These are phyloP conservation scores for Agapornis canus DNA, from an alignment of 2,797 vertebrate species.

Conservation along the genomic window DNA sequence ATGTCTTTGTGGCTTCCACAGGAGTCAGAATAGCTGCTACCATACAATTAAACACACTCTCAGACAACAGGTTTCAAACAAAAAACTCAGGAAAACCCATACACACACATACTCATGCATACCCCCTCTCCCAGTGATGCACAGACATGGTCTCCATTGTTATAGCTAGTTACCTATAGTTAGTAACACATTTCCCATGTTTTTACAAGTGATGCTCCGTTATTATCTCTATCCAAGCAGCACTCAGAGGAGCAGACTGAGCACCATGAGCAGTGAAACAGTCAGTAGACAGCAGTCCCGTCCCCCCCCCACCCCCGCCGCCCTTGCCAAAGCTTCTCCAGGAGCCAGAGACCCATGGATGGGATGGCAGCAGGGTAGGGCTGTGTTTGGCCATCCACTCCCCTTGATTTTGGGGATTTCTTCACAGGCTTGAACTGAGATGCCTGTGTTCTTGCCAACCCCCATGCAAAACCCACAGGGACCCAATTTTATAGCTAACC, in stretches of 20 bases:
- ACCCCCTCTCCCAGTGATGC: rapidly evolving
- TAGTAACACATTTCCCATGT: background rate
- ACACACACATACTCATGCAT: too few species aligned
- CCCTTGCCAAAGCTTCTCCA: rapidly evolving
- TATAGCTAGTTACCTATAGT: background rate
- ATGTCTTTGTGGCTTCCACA: background rate
- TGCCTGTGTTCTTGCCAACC: background rate
- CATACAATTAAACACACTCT: background rate
- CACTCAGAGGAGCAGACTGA: background rate
- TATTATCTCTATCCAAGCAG: background rate
- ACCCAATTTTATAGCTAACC: background rate
- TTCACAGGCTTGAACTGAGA: background rate
- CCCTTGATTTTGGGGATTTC: background rate
- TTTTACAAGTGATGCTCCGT: background rate
- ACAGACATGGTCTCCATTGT: background rate
- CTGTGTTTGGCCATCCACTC: background rate
- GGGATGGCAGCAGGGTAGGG: background rate
- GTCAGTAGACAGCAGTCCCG: background rate
- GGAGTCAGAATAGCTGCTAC: background rate
- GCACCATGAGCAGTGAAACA: rapidly evolving
- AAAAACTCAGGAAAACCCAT: background rate
- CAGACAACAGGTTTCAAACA: background rate
- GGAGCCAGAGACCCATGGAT: background rate
- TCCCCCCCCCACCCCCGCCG: too few species aligned
- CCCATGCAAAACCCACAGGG: rapidly evolving